Evolutionary conservation across 2,888 invertebrate species (phyloP), one percentile per base, ranked within the genome.

Genomic region (Hirtodrosophila confusa): DNA sequence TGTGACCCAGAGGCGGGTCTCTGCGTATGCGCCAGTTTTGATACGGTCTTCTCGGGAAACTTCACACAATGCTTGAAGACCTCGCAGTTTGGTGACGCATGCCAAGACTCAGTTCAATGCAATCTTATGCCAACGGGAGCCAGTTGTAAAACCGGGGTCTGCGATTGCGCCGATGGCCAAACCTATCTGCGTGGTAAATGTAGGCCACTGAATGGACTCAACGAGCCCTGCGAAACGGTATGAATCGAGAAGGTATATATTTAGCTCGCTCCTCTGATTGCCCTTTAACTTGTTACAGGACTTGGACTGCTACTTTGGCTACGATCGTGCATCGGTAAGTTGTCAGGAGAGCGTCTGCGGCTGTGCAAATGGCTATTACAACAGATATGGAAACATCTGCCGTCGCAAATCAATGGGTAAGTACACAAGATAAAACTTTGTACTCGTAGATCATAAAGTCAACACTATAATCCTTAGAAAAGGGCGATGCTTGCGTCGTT

Each of bases 61-160:
- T 90, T 80, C 56, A 71, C 88, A 71, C 78, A 76, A 90, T 91
- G 91, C 89, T 82, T 91, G 86, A 88, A 84, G 82, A 90, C 89
- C 88, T 87, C 90, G 76, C 89, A 86, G 66, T 78, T 90, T 91
- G 91, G 91, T 85, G 90, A 90, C 79, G 54, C 71, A 82, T 91
- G 91, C 88, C 84, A 89, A 78, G 91, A 91, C 60, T 85, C 84
- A 70, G 89, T 83, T 86, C 91, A 91, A 87, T 91, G 91, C 86
- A 90, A 91, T 91, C 91, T 90, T 91, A 91, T 91, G 91, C 91
- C 91, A 89, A 89, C 91, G 78, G 91, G 91, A 90, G 90, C 91
- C 86, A 89, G 84, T 77, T 91, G 91, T 89, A 90, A 89, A 84
- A 78, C 89, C 76, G 90, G 91, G 89, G 89, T 90, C 88, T 92